Evolutionary conservation across 1,140 invertebrate species (phyloP).

Genomic region (Thereuonema tuberculata): DNA sequence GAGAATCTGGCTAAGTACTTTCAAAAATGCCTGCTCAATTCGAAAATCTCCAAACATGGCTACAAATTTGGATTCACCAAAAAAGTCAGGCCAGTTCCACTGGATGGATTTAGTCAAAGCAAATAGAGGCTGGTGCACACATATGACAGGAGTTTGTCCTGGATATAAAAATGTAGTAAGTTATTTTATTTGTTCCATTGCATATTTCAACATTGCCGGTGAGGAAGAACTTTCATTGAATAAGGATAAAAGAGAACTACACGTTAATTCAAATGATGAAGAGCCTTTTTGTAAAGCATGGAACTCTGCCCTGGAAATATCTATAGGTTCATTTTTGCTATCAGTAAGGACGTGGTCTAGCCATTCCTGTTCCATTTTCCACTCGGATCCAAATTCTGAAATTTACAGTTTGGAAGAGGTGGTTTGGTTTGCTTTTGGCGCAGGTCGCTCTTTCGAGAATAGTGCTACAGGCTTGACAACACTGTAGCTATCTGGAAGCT

Average conservation of each 20-base stretch:
- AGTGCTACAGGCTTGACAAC: constrained; percentile 8
- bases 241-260: neutral
- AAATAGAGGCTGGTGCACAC: constrained; percentile 10
- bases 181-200: neutral
- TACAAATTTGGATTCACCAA: constrained; percentile 17
- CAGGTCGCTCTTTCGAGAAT: neutral
- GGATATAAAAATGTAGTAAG: neutral
- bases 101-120: constrained; percentile 7
- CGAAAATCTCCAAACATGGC: constrained; percentile 15
- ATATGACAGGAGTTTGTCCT: constrained; percentile 8
- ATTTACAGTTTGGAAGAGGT: constrained; percentile 8
- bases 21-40: constrained; percentile 15
- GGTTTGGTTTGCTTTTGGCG: constrained; percentile 8
- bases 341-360: constrained; percentile 7
- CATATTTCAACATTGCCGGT: neutral
- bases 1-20: constrained; percentile 1
- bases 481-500: constrained; percentile 10
- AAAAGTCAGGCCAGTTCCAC: constrained; percentile 12
- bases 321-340: constrained; percentile 1
- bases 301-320: constrained; percentile 3
- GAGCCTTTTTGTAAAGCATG: neutral
- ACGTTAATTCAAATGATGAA: neutral
- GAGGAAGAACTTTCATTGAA: neutral
- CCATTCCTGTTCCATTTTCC: constrained; percentile 9
- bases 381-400: constrained; percentile 9